These are phyloP conservation scores for Tuberolachnus salignus DNA, from an alignment of 2,888 invertebrate genomes.

Conservation along the genomic window DNA sequence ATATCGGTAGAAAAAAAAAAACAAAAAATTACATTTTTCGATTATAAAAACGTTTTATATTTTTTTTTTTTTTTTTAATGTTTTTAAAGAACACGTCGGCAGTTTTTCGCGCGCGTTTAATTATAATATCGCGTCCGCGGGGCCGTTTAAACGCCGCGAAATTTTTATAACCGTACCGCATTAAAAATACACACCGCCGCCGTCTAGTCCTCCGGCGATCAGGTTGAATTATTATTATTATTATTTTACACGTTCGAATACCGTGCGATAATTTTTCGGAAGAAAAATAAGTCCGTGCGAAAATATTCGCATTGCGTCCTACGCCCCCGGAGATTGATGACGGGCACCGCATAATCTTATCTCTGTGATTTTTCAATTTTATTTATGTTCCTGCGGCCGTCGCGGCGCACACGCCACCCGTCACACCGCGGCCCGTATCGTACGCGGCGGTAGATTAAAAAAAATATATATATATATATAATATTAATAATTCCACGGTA, in stretches of 20 bases:
- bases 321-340: constrained; percentile 23
- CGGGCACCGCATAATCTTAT: constrained; percentile 9
- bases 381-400: not conserved
- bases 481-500: too few relatives aligned
- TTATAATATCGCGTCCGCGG: too few relatives aligned
- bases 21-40: too few relatives aligned
- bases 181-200: not conserved
- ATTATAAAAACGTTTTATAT: too few relatives aligned
- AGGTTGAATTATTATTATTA: too few relatives aligned
- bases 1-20: too few relatives aligned
- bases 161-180: not conserved
- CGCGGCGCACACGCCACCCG: not conserved
- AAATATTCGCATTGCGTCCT: not conserved
- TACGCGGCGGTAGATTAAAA: too few relatives aligned
- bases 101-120: too few relatives aligned
- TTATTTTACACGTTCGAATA: not conserved
- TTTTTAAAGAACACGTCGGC: not conserved
- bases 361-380: constrained; percentile 26
- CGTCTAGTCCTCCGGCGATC: too few relatives aligned
- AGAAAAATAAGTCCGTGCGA: not conserved
- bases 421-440: not conserved
- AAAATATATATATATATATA: too few relatives aligned
- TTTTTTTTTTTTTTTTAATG: too few relatives aligned
- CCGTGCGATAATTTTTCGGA: not conserved
- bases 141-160: not conserved